Conservation (phyloP, 2,888 invertebrate species). For the Melanostoma scalare region DNA sequence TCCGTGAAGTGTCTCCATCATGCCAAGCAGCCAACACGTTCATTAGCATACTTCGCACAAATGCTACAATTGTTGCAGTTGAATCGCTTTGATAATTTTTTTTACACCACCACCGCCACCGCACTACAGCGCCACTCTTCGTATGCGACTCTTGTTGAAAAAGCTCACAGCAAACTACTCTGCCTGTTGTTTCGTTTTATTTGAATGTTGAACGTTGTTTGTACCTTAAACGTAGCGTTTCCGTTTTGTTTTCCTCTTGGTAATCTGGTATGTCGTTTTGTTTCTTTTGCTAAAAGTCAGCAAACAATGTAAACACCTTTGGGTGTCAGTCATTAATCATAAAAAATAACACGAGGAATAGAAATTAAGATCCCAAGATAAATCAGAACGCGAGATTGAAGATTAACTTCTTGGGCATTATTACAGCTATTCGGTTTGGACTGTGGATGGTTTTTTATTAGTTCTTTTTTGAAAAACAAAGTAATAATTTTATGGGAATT, state of each 20-base stretch:
- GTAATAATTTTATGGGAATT: too few relatives aligned
- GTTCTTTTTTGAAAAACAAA: background rate
- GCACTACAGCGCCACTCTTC: too few relatives aligned
- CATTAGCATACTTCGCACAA: slow-evolving; percentile 69
- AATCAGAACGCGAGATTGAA: slow-evolving; percentile 19
- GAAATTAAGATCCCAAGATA: slow-evolving; percentile 37
- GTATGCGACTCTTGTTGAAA: background rate
- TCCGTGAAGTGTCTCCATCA: slow-evolving; percentile 57
- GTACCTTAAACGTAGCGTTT: slow-evolving; percentile 4
- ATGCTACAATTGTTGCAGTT: slow-evolving; percentile 59
- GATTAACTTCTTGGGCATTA: slow-evolving; percentile 19
- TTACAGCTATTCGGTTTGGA: background rate
- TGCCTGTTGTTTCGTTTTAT: background rate
- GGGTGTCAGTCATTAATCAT: slow-evolving; percentile 59
- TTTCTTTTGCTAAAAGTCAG: slow-evolving; percentile 8
- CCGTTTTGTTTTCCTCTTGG: slow-evolving; percentile 1
- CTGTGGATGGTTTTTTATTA: background rate
- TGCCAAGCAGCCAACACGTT: slow-evolving; percentile 28
- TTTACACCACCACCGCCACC: background rate
- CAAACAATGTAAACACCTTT: slow-evolving; percentile 43
- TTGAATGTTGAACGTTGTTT: slow-evolving; percentile 25
- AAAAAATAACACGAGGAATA: background rate
- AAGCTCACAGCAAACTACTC: background rate
- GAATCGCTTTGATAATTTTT: slow-evolving; percentile 27
- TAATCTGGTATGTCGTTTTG: slow-evolving; percentile 13